Conservation (phyloP, 2,888 invertebrate genomes). For the Osmoderma eremita region DNA sequence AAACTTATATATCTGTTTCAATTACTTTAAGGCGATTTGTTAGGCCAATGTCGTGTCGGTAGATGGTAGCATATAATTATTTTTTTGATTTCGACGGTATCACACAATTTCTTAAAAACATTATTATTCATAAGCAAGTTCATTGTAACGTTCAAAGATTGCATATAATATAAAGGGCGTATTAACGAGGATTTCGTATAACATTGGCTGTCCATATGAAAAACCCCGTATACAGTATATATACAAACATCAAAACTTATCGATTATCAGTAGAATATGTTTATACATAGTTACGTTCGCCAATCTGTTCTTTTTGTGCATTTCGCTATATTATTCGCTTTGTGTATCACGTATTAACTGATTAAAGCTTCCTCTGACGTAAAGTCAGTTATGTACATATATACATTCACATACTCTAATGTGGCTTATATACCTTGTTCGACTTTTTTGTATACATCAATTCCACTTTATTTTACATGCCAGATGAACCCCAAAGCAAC, state of each 20-base stretch:
- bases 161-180: no score
- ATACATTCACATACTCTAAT: background rate
- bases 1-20: no score
- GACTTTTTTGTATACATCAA: constrained; percentile 51
- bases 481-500: constrained; percentile 45
- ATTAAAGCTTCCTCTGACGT: constrained; percentile 52
- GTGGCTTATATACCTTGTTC: constrained; percentile 51
- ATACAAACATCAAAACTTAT: constrained; percentile 33
- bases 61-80: no score
- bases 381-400: background rate
- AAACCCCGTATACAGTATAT: no score
- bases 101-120: no score
- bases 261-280: constrained; percentile 18
- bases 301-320: constrained; percentile 45
- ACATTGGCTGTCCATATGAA: no score
- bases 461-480: constrained; percentile 52
- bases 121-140: no score
- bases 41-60: no score
- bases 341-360: constrained; percentile 55
- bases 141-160: no score
- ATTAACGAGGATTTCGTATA: no score
- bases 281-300: constrained; percentile 8
- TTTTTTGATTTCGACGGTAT: no score
- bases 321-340: constrained; percentile 56
- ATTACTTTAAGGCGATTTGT: no score